Evolutionary conservation across 2,888 invertebrate genomes (phyloP).

Genomic region (Cremastinae sp.): DNA sequence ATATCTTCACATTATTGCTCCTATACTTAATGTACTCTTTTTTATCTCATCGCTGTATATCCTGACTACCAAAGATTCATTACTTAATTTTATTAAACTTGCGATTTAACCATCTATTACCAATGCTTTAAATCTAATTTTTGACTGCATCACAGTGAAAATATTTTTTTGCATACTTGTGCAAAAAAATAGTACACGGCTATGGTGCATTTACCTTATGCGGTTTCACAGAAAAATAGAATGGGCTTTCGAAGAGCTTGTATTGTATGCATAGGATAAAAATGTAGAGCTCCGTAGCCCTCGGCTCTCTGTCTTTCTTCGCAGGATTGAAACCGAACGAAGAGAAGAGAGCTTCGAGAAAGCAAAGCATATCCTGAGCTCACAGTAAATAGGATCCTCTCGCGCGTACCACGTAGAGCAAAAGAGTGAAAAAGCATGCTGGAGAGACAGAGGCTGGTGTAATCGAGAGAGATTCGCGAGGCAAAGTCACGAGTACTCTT

Average conservation of each 20-base stretch:
- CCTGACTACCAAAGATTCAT: too few relatives aligned
- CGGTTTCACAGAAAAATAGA: conserved; percentile 52
- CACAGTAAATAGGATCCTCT: conserved; percentile 58
- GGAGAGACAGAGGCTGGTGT: conserved; percentile 16
- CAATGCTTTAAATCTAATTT: too few relatives aligned
- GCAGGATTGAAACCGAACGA: conserved; percentile 54
- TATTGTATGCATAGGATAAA: conserved; percentile 56
- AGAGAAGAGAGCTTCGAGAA: conserved; percentile 46
- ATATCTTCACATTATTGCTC: too few relatives aligned
- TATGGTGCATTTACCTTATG: conserved; percentile 52
- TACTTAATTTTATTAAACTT: too few relatives aligned
- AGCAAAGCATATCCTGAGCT: conserved; percentile 54
- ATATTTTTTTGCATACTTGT: too few relatives aligned
- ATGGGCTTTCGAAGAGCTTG: conserved; percentile 43
- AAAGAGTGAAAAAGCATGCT: conserved; percentile 2
- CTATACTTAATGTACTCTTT: too few relatives aligned
- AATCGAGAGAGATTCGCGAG: conserved; percentile 41
- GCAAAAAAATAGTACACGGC: too few relatives aligned
- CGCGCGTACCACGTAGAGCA: conserved; percentile 49
- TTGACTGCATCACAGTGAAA: too few relatives aligned
- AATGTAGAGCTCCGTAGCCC: conserved; percentile 52
- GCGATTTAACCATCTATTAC: too few relatives aligned
- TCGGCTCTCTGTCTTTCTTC: conserved; percentile 49
- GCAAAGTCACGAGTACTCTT: conserved; percentile 47
- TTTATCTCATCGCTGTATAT: too few relatives aligned